Conservation (phyloP, 1,140 invertebrate species). For the Cepaea nemoralis region DNA sequence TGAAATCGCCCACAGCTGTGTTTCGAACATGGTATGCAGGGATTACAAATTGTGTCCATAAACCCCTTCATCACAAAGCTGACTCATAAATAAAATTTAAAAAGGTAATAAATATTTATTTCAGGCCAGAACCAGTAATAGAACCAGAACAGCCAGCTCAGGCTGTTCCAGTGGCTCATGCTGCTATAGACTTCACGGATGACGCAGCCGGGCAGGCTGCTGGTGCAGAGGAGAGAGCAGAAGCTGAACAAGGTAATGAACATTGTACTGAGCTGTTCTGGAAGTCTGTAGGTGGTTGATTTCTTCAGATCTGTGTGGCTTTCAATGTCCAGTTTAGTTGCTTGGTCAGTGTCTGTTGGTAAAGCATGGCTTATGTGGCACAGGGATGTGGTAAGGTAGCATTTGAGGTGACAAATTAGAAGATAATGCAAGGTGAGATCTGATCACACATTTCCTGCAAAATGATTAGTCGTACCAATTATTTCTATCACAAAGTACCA, state of each 20-base stretch:
- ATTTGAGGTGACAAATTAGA: no score
- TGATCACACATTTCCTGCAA: no score
- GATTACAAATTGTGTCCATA: no score
- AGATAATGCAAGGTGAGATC: no score
- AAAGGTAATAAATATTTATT: background rate
- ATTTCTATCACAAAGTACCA: no score
- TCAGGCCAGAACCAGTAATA: slow-evolving; percentile 39
- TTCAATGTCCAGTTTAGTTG: background rate
- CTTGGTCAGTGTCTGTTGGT: background rate
- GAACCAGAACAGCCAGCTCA: slow-evolving; percentile 33
- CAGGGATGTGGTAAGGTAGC: no score
- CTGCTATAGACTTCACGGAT: slow-evolving; percentile 12
- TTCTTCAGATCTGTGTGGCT: background rate
- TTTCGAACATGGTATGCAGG: no score
- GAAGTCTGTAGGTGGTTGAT: background rate
- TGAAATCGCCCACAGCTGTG: no score
- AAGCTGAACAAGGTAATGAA: slow-evolving; percentile 16
- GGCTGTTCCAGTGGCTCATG: slow-evolving; percentile 19
- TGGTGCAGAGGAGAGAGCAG: slow-evolving; percentile 6
- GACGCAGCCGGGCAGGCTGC: slow-evolving; percentile 1
- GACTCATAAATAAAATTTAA: no score
- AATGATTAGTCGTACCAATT: no score
- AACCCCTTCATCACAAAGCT: no score
- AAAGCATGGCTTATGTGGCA: background rate
- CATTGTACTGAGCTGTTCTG: background rate